Conservation (phyloP, 2,113 vertebrate genomes). For the Sceloporus tristichus region DNA sequence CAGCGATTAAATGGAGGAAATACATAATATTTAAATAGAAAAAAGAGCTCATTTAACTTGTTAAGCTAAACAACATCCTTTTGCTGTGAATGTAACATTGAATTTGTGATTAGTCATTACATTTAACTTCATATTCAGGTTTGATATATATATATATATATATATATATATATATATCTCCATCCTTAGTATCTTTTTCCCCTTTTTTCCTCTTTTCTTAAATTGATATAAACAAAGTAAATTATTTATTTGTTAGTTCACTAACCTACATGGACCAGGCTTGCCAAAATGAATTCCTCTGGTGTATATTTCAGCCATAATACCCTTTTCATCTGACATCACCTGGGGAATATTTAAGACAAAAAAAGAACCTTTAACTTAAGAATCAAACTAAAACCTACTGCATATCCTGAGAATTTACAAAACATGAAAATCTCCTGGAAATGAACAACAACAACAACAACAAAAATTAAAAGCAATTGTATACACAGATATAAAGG, state of each 20-base stretch:
- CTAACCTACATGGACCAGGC: slow-evolving; percentile 27
- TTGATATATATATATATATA: not conserved
- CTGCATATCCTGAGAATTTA: not conserved
- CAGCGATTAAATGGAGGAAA: slow-evolving; percentile 21
- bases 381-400: slow-evolving; percentile 31
- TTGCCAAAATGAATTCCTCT: slow-evolving; percentile 55
- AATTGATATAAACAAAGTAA: not conserved
- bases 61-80: not conserved
- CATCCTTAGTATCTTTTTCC: not conserved
- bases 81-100: slow-evolving; percentile 14
- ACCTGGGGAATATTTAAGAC: slow-evolving; percentile 30
- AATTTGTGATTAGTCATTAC: not conserved
- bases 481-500: slow-evolving; percentile 21
- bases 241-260: slow-evolving; percentile 33
- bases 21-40: slow-evolving; percentile 19
- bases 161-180: no score
- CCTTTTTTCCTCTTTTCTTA: not conserved
- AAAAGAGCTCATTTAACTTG: slow-evolving; percentile 23
- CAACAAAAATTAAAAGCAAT: slow-evolving; percentile 20
- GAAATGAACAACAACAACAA: not conserved
- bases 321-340: not conserved
- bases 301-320: slow-evolving; percentile 54
- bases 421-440: not conserved
- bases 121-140: not conserved
- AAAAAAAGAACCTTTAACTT: slow-evolving; percentile 49